Percentiles rank a stretch among this genome's conserved stretches.
phyloP scores from a whole-genome alignment of 2,113 vertebrate species.

The Taurulus bubalis region DNA sequence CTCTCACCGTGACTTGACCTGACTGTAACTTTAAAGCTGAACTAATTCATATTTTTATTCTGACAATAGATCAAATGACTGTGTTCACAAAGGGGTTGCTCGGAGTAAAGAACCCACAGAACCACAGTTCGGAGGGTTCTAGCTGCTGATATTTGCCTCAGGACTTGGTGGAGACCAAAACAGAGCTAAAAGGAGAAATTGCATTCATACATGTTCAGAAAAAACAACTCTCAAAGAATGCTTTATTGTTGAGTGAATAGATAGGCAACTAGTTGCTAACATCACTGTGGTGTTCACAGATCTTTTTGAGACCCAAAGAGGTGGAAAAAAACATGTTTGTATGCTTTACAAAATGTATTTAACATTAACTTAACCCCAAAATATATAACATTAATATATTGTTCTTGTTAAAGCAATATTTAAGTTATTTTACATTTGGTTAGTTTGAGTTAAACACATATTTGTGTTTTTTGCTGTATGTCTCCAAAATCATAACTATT shows the following conservation, averaged over 20 bases:
- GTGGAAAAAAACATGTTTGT: not conserved
- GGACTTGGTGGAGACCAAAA: not conserved
- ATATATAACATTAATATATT: not conserved
- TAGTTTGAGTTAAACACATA: not conserved
- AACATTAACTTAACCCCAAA: not conserved
- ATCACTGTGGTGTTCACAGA: not conserved
- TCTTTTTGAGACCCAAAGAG: not conserved
- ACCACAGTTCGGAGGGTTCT: not conserved
- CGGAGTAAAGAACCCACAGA: not conserved
- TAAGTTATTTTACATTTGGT: not conserved
- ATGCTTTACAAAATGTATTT: not conserved
- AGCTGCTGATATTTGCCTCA: not conserved
- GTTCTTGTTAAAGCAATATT: not conserved
- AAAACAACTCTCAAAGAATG: not conserved
- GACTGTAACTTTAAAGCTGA: not conserved
- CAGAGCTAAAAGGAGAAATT: not conserved
- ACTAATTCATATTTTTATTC: not conserved
- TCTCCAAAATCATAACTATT: not conserved
- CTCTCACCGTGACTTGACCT: constrained; percentile 6
- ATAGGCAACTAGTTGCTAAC: not conserved
- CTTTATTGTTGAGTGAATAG: not conserved
- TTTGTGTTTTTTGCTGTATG: not conserved
- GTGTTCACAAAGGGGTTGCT: not conserved
- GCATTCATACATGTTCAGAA: not conserved
- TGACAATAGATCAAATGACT: constrained; percentile 8